Conservation (phyloP, 2,113 vertebrate species). For the Pollachius pollachius region DNA sequence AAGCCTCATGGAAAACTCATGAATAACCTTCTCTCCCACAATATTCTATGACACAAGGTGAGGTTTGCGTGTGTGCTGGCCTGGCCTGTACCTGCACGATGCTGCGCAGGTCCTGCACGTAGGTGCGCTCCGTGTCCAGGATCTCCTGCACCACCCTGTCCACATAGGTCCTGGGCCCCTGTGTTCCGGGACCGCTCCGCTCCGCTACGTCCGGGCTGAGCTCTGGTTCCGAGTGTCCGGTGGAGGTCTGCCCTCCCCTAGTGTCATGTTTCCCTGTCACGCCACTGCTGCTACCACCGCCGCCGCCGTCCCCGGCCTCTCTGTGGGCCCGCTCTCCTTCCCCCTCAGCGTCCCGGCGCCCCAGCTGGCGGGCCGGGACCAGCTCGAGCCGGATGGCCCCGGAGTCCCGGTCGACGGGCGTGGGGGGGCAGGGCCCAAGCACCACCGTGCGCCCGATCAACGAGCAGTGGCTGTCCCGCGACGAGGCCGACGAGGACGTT, state of each 20-base stretch:
- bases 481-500: conserved; percentile 94
- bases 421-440: conserved; percentile 77
- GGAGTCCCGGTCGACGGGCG: conserved; percentile 80
- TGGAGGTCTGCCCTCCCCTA: conserved; percentile 25
- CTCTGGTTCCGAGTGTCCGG: conserved; percentile 63
- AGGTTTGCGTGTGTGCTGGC: background rate
- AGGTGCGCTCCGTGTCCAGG: conserved; percentile 92
- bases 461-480: conserved; percentile 93
- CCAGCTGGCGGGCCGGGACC: conserved; percentile 81
- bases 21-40: background rate
- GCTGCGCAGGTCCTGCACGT: conserved; percentile 92
- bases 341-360: conserved; percentile 72
- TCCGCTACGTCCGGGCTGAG: conserved; percentile 54
- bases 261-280: conserved; percentile 51
- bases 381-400: conserved; percentile 92
- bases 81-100: conserved; percentile 87
- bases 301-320: conserved; percentile 30
- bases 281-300: no score
- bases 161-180: conserved; percentile 88
- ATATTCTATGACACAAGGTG: no score
- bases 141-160: conserved; percentile 97
- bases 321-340: conserved; percentile 21
- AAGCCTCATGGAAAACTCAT: background rate
- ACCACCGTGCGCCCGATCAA: conserved; percentile 86
- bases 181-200: conserved; percentile 45